A percentile compares a stretch with the other conserved stretches of the same genome.
Evolutionary conservation across 2,797 vertebrate genomes (phyloP).

Genomic region (Rhinatrema bivittatum): DNA sequence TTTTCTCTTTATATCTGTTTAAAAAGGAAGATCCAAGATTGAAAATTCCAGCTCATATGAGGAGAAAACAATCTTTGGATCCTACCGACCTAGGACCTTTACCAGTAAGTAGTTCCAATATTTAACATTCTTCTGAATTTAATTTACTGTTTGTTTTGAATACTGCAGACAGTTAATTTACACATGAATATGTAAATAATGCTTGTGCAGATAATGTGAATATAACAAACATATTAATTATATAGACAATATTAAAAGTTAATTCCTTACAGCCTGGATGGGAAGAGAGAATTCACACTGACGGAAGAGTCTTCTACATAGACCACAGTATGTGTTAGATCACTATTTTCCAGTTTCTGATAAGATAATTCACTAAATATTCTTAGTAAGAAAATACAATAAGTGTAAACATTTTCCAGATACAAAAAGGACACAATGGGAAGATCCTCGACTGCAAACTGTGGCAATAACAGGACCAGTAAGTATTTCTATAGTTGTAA

Average conservation of each 20-base stretch:
- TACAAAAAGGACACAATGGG: constrained; percentile 92
- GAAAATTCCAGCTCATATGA: constrained; percentile 69
- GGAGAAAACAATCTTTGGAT: constrained; percentile 71
- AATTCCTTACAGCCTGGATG: constrained; percentile 75
- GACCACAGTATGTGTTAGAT: constrained; percentile 82
- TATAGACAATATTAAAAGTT: not conserved
- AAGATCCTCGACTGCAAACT: constrained; percentile 88
- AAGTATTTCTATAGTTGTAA: constrained; percentile 28
- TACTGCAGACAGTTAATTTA: not conserved
- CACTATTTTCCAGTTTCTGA: rapidly evolving
- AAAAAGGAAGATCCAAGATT: constrained; percentile 87
- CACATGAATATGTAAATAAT: not conserved
- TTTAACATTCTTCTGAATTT: no score
- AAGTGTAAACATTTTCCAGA: constrained; percentile 52
- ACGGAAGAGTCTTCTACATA: constrained; percentile 91
- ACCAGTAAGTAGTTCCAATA: constrained; percentile 65
- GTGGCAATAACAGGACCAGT: constrained; percentile 90
- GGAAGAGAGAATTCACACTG: constrained; percentile 89
- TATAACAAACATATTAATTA: no score
- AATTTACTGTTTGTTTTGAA: no score
- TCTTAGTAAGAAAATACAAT: constrained; percentile 4
- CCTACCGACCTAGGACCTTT: constrained; percentile 79
- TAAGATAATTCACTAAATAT: not conserved
- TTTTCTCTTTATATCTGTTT: constrained; percentile 2
- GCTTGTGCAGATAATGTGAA: no score